phyloP scores from a whole-genome alignment of 1,140 invertebrate genomes.

The Leptopilina clavipes region DNA sequence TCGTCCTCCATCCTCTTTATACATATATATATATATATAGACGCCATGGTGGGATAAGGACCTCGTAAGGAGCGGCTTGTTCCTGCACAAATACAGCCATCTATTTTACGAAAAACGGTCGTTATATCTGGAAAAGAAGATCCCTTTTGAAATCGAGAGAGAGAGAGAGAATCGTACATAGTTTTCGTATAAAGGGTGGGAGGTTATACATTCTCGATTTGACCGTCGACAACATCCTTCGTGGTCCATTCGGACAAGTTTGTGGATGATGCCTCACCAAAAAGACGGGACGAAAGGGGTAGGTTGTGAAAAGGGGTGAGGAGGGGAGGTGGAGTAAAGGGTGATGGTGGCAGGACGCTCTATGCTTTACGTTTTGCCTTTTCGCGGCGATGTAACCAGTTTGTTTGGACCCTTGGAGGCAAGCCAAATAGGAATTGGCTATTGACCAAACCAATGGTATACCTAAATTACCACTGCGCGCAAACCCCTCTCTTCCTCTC shows the following conservation, averaged over 20 bases:
- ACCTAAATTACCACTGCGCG: constrained; percentile 68
- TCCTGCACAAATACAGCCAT: constrained; percentile 25
- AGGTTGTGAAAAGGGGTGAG: too few species aligned
- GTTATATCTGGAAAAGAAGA: constrained; percentile 14
- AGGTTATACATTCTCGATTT: constrained; percentile 9
- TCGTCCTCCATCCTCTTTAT: not conserved
- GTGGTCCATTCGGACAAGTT: constrained; percentile 38
- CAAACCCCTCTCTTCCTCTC: not conserved
- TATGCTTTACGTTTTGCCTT: constrained; percentile 55
- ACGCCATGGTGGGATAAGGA: constrained; percentile 1
- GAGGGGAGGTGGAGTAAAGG: too few species aligned
- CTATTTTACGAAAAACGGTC: constrained; percentile 25
- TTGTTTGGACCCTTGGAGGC: constrained; percentile 68
- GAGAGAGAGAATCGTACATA: not conserved
- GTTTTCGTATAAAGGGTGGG: not conserved
- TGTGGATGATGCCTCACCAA: constrained; percentile 35
- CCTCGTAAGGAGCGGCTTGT: constrained; percentile 30
- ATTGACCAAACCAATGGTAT: constrained; percentile 72
- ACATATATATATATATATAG: not conserved
- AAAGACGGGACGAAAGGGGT: too few species aligned
- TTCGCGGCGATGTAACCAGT: constrained; percentile 54
- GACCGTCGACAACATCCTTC: constrained; percentile 42
- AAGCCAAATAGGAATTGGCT: constrained; percentile 74
- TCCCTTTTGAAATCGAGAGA: not conserved
- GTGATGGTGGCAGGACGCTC: constrained; percentile 38